Evolutionary conservation across 2,888 invertebrate genomes (phyloP).

Genomic region (Candidula unifasciata): DNA sequence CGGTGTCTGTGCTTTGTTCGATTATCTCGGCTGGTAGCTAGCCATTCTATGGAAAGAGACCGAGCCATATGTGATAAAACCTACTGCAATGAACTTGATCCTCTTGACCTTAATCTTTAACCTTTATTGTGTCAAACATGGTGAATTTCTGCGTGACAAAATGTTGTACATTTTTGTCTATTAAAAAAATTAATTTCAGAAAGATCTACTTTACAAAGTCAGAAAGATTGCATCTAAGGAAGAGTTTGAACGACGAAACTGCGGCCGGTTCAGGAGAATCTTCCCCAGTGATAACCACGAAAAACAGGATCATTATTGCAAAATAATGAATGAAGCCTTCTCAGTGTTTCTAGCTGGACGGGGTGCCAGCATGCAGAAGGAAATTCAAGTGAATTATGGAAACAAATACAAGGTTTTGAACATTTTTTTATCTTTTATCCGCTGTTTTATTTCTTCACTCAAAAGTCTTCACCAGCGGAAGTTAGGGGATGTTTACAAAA

Average conservation of each 20-base stretch:
- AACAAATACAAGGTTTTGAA: conserved; percentile 71
- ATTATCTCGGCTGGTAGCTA: no score
- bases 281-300: conserved; percentile 76
- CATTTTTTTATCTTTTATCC: no score
- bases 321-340: conserved; percentile 70
- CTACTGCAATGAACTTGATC: no score
- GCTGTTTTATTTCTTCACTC: no score
- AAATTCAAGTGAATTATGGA: conserved; percentile 73
- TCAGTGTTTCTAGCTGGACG: conserved; percentile 71
- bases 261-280: conserved; percentile 75
- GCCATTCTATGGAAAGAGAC: no score
- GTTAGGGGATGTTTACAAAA: no score
- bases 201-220: conserved; percentile 72
- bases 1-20: no score
- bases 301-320: conserved; percentile 72
- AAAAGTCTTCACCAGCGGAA: no score
- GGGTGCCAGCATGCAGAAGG: conserved; percentile 71
- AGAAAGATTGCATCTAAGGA: conserved; percentile 72
- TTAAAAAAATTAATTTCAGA: conserved; percentile 61
- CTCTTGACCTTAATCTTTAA: no score
- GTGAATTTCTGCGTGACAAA: not conserved
- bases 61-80: no score
- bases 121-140: no score
- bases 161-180: not conserved
- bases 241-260: conserved; percentile 76